Conservation (phyloP, 2,113 vertebrate species). For the Garra rufa region DNA sequence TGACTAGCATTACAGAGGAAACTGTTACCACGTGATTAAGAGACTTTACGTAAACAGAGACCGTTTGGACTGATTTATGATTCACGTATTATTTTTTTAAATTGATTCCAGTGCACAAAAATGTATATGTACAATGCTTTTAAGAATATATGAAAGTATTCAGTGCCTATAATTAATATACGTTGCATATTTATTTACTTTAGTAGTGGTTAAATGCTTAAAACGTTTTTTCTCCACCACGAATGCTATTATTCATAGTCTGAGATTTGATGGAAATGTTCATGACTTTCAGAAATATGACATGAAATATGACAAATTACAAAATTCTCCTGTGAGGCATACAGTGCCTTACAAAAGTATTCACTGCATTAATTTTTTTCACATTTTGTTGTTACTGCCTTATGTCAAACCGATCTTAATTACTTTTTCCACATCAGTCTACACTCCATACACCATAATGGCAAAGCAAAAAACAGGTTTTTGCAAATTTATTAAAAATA, state of each 20-base stretch:
- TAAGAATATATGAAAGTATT: neutral
- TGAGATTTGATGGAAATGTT: neutral
- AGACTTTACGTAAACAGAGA: neutral
- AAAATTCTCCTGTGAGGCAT: no score
- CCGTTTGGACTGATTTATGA: neutral
- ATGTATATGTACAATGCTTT: neutral
- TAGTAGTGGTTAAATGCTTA: no score
- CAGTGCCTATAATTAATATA: no score
- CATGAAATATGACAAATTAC: neutral
- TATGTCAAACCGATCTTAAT: no score
- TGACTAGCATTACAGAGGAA: neutral
- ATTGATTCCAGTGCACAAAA: neutral
- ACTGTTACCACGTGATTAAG: neutral
- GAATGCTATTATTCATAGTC: neutral
- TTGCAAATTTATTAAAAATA: no score
- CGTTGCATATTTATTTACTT: neutral
- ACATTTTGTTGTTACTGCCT: no score
- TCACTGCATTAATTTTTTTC: no score
- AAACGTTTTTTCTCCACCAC: neutral
- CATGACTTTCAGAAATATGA: neutral
- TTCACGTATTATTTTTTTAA: neutral
- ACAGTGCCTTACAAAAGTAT: no score
- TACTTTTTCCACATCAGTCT: no score
- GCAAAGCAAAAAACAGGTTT: no score
- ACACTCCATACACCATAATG: no score